A percentile compares a stretch with the other conserved stretches of the same genome.
Evolutionary conservation across 2,797 vertebrate species (phyloP).

Genomic region (Sebastes trivittatus): DNA sequence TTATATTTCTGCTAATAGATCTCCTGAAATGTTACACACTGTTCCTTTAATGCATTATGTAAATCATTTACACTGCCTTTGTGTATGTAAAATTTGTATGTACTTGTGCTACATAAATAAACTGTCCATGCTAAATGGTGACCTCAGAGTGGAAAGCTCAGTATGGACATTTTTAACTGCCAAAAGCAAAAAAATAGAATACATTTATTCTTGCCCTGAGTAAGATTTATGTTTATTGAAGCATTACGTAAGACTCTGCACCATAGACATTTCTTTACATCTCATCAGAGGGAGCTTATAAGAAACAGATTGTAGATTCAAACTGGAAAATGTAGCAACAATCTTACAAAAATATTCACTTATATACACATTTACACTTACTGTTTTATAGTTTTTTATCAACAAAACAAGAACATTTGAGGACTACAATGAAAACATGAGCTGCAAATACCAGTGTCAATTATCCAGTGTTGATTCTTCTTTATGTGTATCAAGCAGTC

Average conservation of each 20-base stretch:
- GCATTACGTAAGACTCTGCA: not conserved
- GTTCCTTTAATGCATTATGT: not conserved
- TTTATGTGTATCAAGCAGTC: slow-evolving; percentile 82
- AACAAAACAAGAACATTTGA: slow-evolving; percentile 21
- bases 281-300: not conserved
- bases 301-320: not conserved
- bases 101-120: not conserved
- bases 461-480: not conserved
- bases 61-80: not conserved
- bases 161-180: not conserved
- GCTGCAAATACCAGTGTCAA: slow-evolving; percentile 17
- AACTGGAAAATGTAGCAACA: not conserved
- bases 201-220: slow-evolving; percentile 13
- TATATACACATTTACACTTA: slow-evolving; percentile 30
- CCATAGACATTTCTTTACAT: not conserved
- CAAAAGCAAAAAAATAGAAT: not conserved
- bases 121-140: not conserved
- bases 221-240: slow-evolving; percentile 3
- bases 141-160: not conserved
- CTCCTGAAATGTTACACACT: too few species aligned
- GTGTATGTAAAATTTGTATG: not conserved
- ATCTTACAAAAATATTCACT: not conserved
- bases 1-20: too few species aligned
- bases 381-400: slow-evolving; percentile 20
- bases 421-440: not conserved